These are phyloP conservation scores for Propithecus perrieri DNA, from an alignment of 2,797 vertebrate genomes.

Conservation along the genomic window DNA sequence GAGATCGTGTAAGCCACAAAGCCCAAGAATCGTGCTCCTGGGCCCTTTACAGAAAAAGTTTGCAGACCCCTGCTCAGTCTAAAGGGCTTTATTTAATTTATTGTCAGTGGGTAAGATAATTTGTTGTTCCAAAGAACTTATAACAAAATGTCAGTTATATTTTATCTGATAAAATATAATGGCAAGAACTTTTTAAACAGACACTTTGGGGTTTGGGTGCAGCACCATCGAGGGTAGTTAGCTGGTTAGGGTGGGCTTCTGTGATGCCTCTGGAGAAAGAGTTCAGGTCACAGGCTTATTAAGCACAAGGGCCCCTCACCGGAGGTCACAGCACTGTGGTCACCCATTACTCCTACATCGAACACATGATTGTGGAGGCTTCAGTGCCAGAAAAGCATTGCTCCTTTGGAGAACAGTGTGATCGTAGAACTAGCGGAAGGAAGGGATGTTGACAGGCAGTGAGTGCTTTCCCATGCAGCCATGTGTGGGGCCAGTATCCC, in stretches of 20 bases:
- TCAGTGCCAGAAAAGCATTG: accelerated
- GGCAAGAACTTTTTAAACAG: neutral
- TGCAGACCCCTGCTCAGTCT: no score
- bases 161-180: neutral
- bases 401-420: neutral
- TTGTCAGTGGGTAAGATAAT: neutral
- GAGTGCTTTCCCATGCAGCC: accelerated
- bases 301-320: accelerated
- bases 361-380: neutral
- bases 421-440: neutral
- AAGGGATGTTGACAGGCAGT: neutral
- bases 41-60: neutral
- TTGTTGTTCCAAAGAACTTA: neutral
- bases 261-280: neutral
- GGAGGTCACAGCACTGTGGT: accelerated
- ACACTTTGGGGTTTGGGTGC: neutral
- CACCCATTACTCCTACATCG: accelerated
- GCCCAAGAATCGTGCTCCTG: neutral
- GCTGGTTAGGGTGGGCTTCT: accelerated
- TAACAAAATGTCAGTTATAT: neutral
- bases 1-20: accelerated
- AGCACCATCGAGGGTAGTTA: accelerated
- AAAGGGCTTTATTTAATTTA: neutral
- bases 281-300: no score
- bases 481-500: accelerated